Evolutionary conservation across 1,140 invertebrate species (phyloP).

Genomic region (Drosophila yakuba): DNA sequence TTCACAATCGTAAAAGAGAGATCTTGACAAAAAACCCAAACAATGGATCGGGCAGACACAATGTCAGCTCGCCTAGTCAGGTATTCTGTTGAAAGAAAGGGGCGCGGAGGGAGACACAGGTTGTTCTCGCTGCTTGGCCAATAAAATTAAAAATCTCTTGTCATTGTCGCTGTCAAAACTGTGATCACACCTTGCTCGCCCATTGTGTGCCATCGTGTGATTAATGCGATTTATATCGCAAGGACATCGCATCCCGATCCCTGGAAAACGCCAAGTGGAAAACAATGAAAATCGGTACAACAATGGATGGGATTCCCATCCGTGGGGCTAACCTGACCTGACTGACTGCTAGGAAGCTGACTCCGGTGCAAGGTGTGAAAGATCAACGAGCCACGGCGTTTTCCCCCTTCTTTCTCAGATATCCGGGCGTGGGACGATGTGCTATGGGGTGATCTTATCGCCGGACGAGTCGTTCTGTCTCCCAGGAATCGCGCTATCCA

Average conservation of each 20-base stretch:
- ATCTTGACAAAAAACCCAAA: slow-evolving; percentile 32
- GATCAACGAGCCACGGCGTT: slow-evolving; percentile 51
- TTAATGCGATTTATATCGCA: slow-evolving; percentile 79
- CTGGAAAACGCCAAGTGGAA: slow-evolving; percentile 52
- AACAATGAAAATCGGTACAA: slow-evolving; percentile 44
- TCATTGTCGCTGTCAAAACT: slow-evolving; percentile 73
- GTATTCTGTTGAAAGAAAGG: slow-evolving; percentile 46
- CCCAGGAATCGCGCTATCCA: slow-evolving; percentile 24
- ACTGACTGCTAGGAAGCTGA: slow-evolving; percentile 17
- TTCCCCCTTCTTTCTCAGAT: background rate
- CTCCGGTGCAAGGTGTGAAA: slow-evolving; percentile 64
- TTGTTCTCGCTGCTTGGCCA: slow-evolving; percentile 27
- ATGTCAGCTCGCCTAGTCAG: slow-evolving; percentile 43
- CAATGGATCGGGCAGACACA: slow-evolving; percentile 53
- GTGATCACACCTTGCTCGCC: slow-evolving; percentile 64
- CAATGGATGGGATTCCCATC: slow-evolving; percentile 11
- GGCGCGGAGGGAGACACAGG: slow-evolving; percentile 37
- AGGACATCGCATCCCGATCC: slow-evolving; percentile 45
- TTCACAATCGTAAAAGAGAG: slow-evolving; percentile 18
- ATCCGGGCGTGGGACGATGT: slow-evolving; percentile 36
- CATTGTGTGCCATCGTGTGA: slow-evolving; percentile 48
- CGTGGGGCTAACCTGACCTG: slow-evolving; percentile 15
- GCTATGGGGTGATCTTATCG: slow-evolving; percentile 49
- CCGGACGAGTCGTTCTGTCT: slow-evolving; percentile 35
- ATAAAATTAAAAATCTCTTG: slow-evolving; percentile 55